These are phyloP conservation scores for Mizuhopecten yessoensis DNA, from an alignment of 1,140 invertebrate species.

Conservation along the genomic window DNA sequence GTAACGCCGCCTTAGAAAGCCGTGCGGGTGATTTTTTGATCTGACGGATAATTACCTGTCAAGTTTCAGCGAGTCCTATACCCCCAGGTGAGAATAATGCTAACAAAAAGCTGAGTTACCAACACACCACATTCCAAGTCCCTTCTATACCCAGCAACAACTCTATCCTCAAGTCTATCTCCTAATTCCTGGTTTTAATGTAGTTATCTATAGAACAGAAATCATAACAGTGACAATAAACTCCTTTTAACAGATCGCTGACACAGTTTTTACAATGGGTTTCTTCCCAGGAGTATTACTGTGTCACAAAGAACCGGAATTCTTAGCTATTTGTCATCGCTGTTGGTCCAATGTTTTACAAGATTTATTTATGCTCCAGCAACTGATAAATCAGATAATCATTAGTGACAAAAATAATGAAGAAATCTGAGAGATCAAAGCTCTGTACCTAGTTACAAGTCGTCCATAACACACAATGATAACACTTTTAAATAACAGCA, in stretches of 20 bases:
- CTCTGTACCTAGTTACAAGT: not conserved
- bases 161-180: not conserved
- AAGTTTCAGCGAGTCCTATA: slow-evolving; percentile 7
- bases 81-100: slow-evolving; percentile 22
- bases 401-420: not conserved
- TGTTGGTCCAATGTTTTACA: slow-evolving; percentile 27
- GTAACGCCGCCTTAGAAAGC: slow-evolving; percentile 12
- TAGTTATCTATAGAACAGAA: too few species aligned
- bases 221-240: too few species aligned
- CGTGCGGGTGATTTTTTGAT: slow-evolving; percentile 37
- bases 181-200: too few species aligned
- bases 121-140: not conserved
- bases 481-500: not conserved
- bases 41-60: slow-evolving; percentile 32
- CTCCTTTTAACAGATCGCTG: not conserved
- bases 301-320: not conserved
- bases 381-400: not conserved
- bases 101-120: not conserved
- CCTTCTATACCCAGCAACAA: too few species aligned
- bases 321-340: not conserved
- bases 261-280: not conserved
- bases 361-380: not conserved
- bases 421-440: not conserved
- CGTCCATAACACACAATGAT: not conserved
- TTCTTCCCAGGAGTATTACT: not conserved